Percentiles rank a stretch among this genome's conserved stretches.
Conservation (phyloP, 2,113 vertebrate genomes). For the Hippocampus zosterae region DNA sequence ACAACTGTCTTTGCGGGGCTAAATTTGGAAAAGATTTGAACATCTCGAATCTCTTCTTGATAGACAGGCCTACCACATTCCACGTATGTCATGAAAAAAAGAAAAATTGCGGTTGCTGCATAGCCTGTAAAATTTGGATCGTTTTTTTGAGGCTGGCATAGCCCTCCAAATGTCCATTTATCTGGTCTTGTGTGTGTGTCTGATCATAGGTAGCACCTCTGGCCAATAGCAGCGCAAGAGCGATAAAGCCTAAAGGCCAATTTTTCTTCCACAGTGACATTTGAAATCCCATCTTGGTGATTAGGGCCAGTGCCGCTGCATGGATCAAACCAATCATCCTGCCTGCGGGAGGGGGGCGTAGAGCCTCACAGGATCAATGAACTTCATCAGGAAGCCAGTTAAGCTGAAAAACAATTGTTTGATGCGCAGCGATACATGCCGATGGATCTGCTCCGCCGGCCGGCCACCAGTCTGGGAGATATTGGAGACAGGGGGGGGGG, state of each 20-base stretch:
- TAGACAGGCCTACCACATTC: not conserved
- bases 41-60: not conserved
- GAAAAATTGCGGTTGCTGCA: too few species aligned
- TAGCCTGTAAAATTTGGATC: not conserved
- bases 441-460: conserved; percentile 44
- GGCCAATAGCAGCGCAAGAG: conserved; percentile 45
- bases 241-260: conserved; percentile 64
- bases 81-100: not conserved
- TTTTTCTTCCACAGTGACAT: conserved; percentile 52
- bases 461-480: conserved; percentile 39
- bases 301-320: conserved; percentile 54
- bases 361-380: conserved; percentile 59
- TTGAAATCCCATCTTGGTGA: conserved; percentile 61
- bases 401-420: conserved; percentile 59
- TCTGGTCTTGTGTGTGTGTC: conserved; percentile 3
- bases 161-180: not conserved
- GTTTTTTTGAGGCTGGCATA: not conserved
- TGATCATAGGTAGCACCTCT: conserved; percentile 40
- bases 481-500: conserved; percentile 36
- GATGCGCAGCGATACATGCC: conserved; percentile 31
- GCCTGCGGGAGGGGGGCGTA: conserved; percentile 9
- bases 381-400: conserved; percentile 58
- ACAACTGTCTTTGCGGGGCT: too few species aligned
- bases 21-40: too few species aligned
- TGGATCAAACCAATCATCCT: conserved; percentile 54